Base-by-base conservation (phyloP, 2,113 vertebrate species). In the Diphyllodes magnificus region DNA sequence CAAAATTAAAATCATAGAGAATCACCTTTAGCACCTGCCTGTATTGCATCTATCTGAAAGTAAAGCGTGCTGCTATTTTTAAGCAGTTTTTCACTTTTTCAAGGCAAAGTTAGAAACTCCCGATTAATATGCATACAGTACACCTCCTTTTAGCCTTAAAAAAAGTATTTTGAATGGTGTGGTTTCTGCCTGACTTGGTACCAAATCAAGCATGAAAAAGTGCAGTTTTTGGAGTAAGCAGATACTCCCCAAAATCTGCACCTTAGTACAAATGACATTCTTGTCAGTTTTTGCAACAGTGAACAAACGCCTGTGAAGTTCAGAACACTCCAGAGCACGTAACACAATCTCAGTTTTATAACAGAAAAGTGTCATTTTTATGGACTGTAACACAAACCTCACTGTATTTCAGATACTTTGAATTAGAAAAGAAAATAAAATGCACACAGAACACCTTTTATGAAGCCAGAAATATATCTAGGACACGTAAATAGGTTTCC, bases 401-500 rank as follows among this genome's bases (percentile, higher is more conserved):
- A 25, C 31, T 27, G 31, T 39, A 60, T 65, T 92, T 78, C 60
- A 56, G 33, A 56, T 19, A 50, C 7, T 68, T 53, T 35, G 31
- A 73, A 90, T 51, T 75, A 39, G 47, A 56, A 68, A 91, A 73
- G 59, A 64, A 69, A 69, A 42, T 42, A 24, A 40, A 42, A 27
- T 3, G 22, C 20, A 35, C 17, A 45, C 2, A 23, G 31, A 54
- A 49, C 28, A 59, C 19, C n/a, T 66, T 57, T 59, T 50, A 49
- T 76, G 40, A 15, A 78, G 37, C 4, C n/a, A 53, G 56, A 68
- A 68, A 40, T 63, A 9, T 4, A 81, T 27, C 42, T 45, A 11
- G 3, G 49, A 30, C 7, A 53, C 0, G 0, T 16, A 63, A 83
- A 90, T 5, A 21, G 3, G 16, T 13, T 81, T 80, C 31, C 14